Evolutionary conservation across 2,888 invertebrate species (phyloP).

Genomic region (Xylocampa areola): DNA sequence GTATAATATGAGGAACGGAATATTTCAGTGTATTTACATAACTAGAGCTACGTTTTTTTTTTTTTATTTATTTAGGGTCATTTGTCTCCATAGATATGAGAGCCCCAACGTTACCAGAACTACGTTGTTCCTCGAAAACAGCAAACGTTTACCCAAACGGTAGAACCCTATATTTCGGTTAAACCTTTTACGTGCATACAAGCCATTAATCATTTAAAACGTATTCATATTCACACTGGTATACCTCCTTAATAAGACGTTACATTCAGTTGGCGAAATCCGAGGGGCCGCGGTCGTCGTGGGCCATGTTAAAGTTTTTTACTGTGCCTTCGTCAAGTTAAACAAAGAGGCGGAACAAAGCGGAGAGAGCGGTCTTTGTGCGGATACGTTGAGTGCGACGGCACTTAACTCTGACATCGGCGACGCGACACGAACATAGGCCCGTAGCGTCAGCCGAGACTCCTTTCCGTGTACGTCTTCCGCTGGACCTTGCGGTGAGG

Average conservation of each 20-base stretch:
- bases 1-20: conserved; percentile 62
- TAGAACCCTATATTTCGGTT: conserved; percentile 28
- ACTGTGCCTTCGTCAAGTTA: conserved; percentile 78
- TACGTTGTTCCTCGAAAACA: conserved; percentile 39
- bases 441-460: conserved; percentile 54
- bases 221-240: conserved; percentile 34
- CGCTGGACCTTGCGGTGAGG: conserved; percentile 40
- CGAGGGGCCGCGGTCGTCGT: conserved; percentile 61
- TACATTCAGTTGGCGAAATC: conserved; percentile 63
- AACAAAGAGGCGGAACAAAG: conserved; percentile 88
- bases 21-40: conserved; percentile 46
- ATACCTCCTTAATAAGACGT: conserved; percentile 66
- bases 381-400: conserved; percentile 79
- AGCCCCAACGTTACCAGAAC: no score
- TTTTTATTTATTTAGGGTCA: no score
- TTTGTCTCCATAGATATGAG: no score
- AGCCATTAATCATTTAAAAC: conserved; percentile 39
- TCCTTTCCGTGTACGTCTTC: conserved; percentile 44
- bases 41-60: no score
- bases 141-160: conserved; percentile 42
- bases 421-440: conserved; percentile 70
- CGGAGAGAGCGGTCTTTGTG: conserved; percentile 86
- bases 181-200: conserved; percentile 31
- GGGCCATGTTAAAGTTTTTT: conserved; percentile 77
- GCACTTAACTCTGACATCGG: conserved; percentile 84